phyloP scores from a whole-genome alignment of 2,113 vertebrate genomes.

The Enhydra lutris region DNA sequence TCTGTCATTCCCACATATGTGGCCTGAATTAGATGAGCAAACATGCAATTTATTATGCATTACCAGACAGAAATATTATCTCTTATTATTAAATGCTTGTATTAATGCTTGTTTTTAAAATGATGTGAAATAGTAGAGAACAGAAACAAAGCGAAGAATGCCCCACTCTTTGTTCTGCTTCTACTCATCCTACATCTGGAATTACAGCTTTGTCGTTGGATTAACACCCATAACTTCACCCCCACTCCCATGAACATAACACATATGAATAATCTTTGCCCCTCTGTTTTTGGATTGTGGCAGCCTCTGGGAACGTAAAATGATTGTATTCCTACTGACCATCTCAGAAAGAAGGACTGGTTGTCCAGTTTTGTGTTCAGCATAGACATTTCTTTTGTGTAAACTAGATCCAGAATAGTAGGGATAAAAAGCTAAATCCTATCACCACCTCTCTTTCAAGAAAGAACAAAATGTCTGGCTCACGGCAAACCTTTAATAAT shows the following conservation, averaged over 20 bases:
- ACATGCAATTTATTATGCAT: not conserved
- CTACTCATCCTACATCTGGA: not conserved
- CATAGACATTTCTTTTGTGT: not conserved
- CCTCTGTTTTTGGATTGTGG: not conserved
- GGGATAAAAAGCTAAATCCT: not conserved
- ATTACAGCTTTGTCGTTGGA: not conserved
- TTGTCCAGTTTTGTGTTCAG: not conserved
- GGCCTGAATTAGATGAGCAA: not conserved
- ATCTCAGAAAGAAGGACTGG: not conserved
- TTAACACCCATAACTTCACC: not conserved
- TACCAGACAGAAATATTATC: not conserved
- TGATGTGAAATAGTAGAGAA: not conserved
- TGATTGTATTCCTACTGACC: not conserved
- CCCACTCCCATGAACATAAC: not conserved
- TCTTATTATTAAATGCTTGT: not conserved
- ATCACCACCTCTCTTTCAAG: not conserved
- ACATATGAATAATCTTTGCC: not conserved
- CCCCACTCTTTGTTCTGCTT: not conserved
- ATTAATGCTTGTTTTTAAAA: not conserved
- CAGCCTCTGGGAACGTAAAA: not conserved
- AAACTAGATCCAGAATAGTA: not conserved
- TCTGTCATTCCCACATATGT: not conserved
- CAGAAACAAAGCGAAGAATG: not conserved
- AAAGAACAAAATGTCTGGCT: not conserved
- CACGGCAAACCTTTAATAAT: slow-evolving; percentile 3